Percentiles rank a stretch among this genome's conserved stretches.
phyloP scores from a whole-genome alignment of 2,113 vertebrate genomes.

The Smithornis capensis region DNA sequence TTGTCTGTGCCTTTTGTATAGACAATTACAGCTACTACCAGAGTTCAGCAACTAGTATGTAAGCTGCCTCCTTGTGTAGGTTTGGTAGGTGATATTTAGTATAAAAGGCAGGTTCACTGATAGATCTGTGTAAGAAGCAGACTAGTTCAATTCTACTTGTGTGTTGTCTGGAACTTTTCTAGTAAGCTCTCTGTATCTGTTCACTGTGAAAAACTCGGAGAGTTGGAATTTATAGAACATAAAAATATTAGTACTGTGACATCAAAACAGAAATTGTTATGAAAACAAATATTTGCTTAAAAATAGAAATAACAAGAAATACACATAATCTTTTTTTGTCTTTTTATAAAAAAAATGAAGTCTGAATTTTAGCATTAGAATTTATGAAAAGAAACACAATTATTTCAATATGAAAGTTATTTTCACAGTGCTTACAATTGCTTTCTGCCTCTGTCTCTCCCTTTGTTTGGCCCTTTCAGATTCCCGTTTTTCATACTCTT shows the following conservation, averaged over 20 bases:
- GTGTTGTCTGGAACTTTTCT: neutral
- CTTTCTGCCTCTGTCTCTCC: constrained; percentile 90
- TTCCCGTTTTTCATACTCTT: constrained; percentile 92
- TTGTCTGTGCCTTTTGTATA: neutral
- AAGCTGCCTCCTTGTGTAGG: neutral
- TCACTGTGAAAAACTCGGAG: neutral
- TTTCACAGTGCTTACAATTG: constrained; percentile 86
- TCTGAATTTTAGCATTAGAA: neutral
- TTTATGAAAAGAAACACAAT: neutral
- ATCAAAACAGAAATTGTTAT: neutral
- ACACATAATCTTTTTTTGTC: neutral
- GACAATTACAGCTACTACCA: neutral
- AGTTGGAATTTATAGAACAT: neutral
- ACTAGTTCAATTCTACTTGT: neutral
- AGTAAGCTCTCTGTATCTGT: neutral
- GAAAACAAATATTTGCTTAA: neutral
- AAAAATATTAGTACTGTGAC: neutral
- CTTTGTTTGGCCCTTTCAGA: constrained; percentile 92
- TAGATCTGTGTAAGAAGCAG: neutral
- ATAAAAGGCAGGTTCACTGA: neutral
- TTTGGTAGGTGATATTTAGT: neutral
- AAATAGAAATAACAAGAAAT: neutral
- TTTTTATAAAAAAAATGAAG: neutral
- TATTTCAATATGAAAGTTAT: constrained; percentile 44
- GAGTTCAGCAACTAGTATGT: neutral